These are phyloP conservation scores for Ophthalmolycus amberensis DNA, from an alignment of 2,113 vertebrate genomes.

Conservation along the genomic window DNA sequence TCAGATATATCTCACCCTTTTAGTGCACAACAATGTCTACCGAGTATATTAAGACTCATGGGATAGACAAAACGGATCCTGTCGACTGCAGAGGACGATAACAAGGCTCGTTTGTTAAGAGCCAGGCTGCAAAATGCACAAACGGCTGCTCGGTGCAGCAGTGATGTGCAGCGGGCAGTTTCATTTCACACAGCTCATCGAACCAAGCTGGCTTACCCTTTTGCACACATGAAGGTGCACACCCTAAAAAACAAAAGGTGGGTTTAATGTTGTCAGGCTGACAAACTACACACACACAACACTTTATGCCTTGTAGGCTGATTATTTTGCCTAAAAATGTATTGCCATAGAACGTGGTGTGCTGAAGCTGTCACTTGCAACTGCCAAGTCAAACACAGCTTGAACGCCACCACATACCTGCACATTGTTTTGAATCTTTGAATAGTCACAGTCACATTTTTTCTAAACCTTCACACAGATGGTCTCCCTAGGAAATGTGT, in stretches of 20 bases:
- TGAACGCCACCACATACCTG: conserved; percentile 29
- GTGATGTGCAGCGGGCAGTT: not conserved
- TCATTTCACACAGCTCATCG: not conserved
- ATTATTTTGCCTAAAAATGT: not conserved
- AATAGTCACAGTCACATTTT: conserved; percentile 22
- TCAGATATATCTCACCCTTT: not conserved
- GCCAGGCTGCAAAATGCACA: not conserved
- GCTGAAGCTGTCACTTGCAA: conserved; percentile 12
- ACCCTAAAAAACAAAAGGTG: not conserved
- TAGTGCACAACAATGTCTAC: not conserved
- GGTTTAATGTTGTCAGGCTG: not conserved
- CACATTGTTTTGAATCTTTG: conserved; percentile 10
- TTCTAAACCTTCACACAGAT: conserved; percentile 23
- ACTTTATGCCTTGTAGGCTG: not conserved
- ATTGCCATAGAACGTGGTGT: not conserved
- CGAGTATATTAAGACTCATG: not conserved
- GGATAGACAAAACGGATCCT: not conserved
- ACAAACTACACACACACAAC: not conserved
- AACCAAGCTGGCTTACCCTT: not conserved
- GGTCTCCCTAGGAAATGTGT: conserved; percentile 33
- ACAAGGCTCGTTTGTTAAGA: not conserved
- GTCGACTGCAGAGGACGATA: not conserved
- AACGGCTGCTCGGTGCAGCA: not conserved
- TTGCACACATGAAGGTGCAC: not conserved
- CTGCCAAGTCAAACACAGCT: conserved; percentile 31